A percentile compares a stretch with the other conserved stretches of the same genome.
phyloP scores from a whole-genome alignment of 2,113 vertebrate genomes.

The Galeopterus variegatus region DNA sequence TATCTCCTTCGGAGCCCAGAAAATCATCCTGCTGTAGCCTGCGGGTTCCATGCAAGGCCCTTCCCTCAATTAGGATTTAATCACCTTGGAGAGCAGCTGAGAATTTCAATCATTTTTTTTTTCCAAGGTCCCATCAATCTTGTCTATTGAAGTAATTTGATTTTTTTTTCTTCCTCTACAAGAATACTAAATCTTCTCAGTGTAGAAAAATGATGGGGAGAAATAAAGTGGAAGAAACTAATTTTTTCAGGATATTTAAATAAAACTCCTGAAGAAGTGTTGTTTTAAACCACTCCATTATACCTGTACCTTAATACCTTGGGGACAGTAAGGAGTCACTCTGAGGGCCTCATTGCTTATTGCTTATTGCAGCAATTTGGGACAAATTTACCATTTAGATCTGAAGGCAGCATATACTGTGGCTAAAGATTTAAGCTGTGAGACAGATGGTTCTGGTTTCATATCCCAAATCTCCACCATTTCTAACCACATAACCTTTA shows the following conservation, averaged over 20 bases:
- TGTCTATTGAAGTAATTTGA: constrained; percentile 81
- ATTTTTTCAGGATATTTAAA: constrained; percentile 73
- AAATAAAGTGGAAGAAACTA: constrained; percentile 63
- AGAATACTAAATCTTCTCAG: constrained; percentile 67
- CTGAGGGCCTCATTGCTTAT: not conserved
- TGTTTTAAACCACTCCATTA: constrained; percentile 27
- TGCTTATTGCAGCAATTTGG: not conserved
- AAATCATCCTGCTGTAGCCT: not conserved
- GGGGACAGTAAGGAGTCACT: not conserved
- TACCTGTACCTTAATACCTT: constrained; percentile 6
- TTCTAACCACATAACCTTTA: not conserved
- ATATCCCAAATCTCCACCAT: not conserved
- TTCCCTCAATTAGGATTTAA: constrained; percentile 83
- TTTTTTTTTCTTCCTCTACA: constrained; percentile 48
- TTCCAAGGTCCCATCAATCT: constrained; percentile 66
- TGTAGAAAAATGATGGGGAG: constrained; percentile 36
- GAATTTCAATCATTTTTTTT: constrained; percentile 74
- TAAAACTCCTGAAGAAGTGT: constrained; percentile 45
- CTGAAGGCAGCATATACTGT: not conserved
- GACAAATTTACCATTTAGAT: not conserved
- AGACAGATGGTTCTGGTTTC: not conserved
- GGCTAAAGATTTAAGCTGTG: not conserved
- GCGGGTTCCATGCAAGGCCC: not conserved
- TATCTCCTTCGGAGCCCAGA: constrained; percentile 35
- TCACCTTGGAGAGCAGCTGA: constrained; percentile 69